These are phyloP conservation scores for Argyrosomus japonicus DNA, from an alignment of 2,113 vertebrate genomes.

Conservation along the genomic window DNA sequence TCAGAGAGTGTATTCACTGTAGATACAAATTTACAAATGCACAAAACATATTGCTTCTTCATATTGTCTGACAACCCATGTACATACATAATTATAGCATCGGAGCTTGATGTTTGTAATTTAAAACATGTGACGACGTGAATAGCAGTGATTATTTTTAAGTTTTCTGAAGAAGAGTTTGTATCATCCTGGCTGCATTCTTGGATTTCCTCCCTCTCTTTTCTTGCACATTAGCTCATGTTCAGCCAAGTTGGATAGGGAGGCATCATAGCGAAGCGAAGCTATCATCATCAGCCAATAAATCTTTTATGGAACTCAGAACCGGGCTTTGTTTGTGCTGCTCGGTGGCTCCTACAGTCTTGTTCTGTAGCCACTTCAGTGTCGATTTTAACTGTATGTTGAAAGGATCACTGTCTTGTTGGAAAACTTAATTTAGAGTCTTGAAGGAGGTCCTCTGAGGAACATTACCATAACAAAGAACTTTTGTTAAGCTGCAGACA, in stretches of 20 bases:
- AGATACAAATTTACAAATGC: not conserved
- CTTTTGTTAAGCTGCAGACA: not conserved
- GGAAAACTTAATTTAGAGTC: not conserved
- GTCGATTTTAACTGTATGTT: not conserved
- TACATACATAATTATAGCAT: not conserved
- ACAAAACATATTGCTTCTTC: not conserved
- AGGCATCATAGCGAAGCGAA: not conserved
- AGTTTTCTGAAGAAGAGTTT: not conserved
- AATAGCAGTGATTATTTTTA: not conserved
- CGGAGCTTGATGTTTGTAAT: not conserved
- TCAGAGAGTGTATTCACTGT: not conserved
- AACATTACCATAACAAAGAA: not conserved
- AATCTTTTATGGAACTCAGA: slow-evolving; percentile 3
- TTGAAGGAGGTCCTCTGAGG: not conserved
- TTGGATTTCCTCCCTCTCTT: not conserved
- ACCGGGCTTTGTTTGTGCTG: not conserved
- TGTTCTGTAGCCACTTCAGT: not conserved
- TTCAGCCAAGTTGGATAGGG: slow-evolving; percentile 13
- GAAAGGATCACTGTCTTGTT: not conserved
- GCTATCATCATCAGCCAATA: slow-evolving; percentile 25
- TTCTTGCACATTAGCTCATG: not conserved
- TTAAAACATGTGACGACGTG: not conserved
- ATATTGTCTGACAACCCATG: not conserved
- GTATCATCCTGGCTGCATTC: not conserved
- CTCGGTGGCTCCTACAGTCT: slow-evolving; percentile 1